phyloP scores from a whole-genome alignment of 2,888 invertebrate species.

The Blastobasis lacticolella region DNA sequence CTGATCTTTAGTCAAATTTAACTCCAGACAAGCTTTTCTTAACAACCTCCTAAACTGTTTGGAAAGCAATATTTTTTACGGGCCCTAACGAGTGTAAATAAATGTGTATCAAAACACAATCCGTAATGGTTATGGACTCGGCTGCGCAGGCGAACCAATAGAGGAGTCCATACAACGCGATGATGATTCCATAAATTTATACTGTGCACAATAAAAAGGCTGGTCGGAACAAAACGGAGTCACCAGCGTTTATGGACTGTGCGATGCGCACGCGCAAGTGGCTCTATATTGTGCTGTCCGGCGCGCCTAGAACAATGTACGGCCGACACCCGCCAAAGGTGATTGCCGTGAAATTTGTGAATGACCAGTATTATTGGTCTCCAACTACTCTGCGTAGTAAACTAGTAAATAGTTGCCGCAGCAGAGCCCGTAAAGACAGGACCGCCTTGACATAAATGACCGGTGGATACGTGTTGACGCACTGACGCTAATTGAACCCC shows the following conservation, averaged over 20 bases:
- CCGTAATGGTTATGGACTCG: constrained; percentile 66
- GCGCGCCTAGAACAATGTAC: constrained; percentile 35
- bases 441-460: constrained; percentile 53
- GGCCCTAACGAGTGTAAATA: constrained; percentile 52
- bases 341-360: constrained; percentile 57
- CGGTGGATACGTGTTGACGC: constrained; percentile 29
- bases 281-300: constrained; percentile 44
- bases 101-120: constrained; percentile 63
- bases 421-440: constrained; percentile 26
- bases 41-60: no score
- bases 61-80: not conserved
- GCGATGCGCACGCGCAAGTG: constrained; percentile 28
- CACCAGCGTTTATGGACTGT: constrained; percentile 60
- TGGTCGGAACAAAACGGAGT: constrained; percentile 63
- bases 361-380: constrained; percentile 39
- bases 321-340: constrained; percentile 16
- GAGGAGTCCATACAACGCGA: constrained; percentile 67
- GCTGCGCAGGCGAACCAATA: constrained; percentile 44
- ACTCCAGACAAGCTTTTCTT: no score
- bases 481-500: constrained; percentile 48
- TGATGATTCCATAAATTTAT: constrained; percentile 74
- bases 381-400: constrained; percentile 27
- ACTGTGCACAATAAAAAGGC: constrained; percentile 68
- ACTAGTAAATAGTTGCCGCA: constrained; percentile 9
- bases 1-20: no score